phyloP scores from a whole-genome alignment of 2,888 invertebrate genomes.

The Apodemia mormo region DNA sequence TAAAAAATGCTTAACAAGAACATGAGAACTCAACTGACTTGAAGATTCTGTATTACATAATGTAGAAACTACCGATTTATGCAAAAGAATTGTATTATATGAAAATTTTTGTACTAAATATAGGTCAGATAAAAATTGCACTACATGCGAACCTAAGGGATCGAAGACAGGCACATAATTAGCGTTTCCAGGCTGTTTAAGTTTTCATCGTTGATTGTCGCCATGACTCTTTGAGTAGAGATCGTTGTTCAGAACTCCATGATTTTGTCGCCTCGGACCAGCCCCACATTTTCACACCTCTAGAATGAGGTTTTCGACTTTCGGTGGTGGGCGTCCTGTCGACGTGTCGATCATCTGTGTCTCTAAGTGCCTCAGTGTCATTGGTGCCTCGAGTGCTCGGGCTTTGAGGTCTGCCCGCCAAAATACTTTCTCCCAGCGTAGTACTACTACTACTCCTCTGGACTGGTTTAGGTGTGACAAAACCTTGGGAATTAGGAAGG shows the following conservation, averaged over 20 bases:
- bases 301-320: conserved; percentile 32
- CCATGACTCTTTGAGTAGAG: conserved; percentile 22
- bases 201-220: conserved; percentile 25
- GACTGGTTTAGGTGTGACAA: conserved; percentile 30
- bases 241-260: conserved; percentile 18
- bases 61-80: conserved; percentile 35
- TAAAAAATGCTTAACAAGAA: conserved; percentile 29
- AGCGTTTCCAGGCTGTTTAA: conserved; percentile 25
- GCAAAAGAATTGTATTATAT: conserved; percentile 31
- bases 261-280: conserved; percentile 28
- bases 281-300: conserved; percentile 38
- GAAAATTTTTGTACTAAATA: conserved; percentile 1
- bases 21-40: conserved; percentile 27
- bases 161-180: conserved; percentile 1
- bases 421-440: conserved; percentile 20
- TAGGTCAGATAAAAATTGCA: not conserved
- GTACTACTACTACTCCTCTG: conserved; percentile 17
- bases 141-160: conserved; percentile 22
- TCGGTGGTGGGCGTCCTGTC: conserved; percentile 28
- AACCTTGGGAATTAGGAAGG: conserved; percentile 20
- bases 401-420: conserved; percentile 27
- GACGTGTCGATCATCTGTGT: conserved; percentile 31
- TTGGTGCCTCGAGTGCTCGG: conserved; percentile 29
- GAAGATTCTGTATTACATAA: conserved; percentile 27
- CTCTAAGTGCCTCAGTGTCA: conserved; percentile 31